These are phyloP conservation scores for Eospalax fontanierii DNA, from an alignment of 2,797 vertebrate species.

Conservation along the genomic window DNA sequence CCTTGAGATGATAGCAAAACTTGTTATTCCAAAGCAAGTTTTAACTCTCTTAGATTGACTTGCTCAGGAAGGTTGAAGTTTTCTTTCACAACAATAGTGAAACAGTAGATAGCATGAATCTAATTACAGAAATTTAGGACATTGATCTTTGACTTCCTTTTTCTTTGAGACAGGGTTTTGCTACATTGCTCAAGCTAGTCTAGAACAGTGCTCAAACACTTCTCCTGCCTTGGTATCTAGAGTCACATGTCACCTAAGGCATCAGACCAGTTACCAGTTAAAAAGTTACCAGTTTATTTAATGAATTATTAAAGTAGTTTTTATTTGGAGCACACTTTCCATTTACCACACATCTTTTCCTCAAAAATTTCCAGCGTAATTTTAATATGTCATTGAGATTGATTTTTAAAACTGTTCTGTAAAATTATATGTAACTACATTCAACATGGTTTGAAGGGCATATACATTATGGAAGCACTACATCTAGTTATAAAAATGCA, in stretches of 20 bases:
- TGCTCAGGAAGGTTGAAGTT: constrained; percentile 87
- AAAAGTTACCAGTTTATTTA: too few species aligned
- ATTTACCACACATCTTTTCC: too few species aligned
- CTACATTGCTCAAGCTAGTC: not conserved
- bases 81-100: constrained; percentile 81
- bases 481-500: too few species aligned
- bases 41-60: constrained; percentile 89
- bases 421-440: too few species aligned
- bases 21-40: constrained; percentile 86
- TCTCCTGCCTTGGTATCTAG: not conserved
- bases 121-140: constrained; percentile 89
- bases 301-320: too few species aligned
- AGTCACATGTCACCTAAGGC: not conserved
- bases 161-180: not conserved
- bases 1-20: constrained; percentile 84
- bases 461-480: too few species aligned
- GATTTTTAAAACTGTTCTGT: too few species aligned
- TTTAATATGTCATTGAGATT: too few species aligned
- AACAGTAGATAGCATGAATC: constrained; percentile 69
- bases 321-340: too few species aligned
- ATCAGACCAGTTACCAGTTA: too few species aligned
- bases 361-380: too few species aligned
- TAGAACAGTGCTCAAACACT: not conserved
- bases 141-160: not conserved
- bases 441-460: too few species aligned